These are phyloP conservation scores for Chaenocephalus aceratus DNA, from an alignment of 2,113 vertebrate genomes.

Conservation along the genomic window DNA sequence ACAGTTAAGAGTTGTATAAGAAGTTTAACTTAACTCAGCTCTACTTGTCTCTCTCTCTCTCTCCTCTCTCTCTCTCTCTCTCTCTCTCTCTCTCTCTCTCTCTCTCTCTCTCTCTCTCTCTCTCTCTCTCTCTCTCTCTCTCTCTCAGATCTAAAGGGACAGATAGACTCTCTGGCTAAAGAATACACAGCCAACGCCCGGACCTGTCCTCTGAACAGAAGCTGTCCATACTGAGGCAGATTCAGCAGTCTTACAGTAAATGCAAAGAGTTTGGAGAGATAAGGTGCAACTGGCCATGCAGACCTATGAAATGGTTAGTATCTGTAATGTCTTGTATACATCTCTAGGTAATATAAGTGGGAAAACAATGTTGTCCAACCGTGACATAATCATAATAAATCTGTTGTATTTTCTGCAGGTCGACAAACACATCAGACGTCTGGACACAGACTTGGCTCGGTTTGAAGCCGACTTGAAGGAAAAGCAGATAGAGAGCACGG, in stretches of 20 bases:
- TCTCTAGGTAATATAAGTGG: background rate
- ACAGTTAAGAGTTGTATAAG: background rate
- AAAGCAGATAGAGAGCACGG: slow-evolving; percentile 96
- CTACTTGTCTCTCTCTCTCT: slow-evolving; percentile 7
- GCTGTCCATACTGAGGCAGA: slow-evolving; percentile 93
- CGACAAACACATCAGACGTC: slow-evolving; percentile 95
- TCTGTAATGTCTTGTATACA: background rate
- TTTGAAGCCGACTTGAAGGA: slow-evolving; percentile 98
- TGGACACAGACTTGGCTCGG: slow-evolving; percentile 96
- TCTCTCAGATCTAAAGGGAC: slow-evolving; percentile 92
- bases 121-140: slow-evolving; percentile 3
- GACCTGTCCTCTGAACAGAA: slow-evolving; percentile 93
- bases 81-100: slow-evolving; percentile 59
- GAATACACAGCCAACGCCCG: slow-evolving; percentile 94
- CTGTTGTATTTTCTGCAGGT: slow-evolving; percentile 81
- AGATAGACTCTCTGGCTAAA: slow-evolving; percentile 94
- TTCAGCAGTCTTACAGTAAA: slow-evolving; percentile 96
- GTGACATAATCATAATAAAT: background rate
- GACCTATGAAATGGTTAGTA: slow-evolving; percentile 96
- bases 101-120: slow-evolving; percentile 11
- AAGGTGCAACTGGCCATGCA: slow-evolving; percentile 99
- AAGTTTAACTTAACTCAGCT: background rate
- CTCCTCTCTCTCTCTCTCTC: slow-evolving; percentile 40
- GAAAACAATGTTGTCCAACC: slow-evolving; percentile 25
- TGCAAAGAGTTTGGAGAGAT: slow-evolving; percentile 99